Base-by-base conservation (phyloP, 2,113 vertebrate species). In the Lota lota region DNA sequence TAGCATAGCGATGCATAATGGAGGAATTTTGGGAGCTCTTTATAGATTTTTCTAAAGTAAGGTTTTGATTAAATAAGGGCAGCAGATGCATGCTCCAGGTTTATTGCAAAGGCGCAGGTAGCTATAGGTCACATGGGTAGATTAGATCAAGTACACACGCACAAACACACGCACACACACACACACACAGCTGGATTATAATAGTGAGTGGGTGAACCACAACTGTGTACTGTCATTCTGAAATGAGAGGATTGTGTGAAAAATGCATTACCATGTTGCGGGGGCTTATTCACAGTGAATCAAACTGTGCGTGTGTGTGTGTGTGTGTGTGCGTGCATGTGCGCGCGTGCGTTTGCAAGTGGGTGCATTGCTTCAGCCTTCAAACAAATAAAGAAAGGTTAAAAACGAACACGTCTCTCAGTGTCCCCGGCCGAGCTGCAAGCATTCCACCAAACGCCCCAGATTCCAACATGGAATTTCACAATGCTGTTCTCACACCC, bases 391-490 rank as follows among this genome's bases (percentile, higher is more conserved):
- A 84, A 77, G 40, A 79, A 84, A 87, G 79, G 83, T 83, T 79
- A 83, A 79, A 57, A 72, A 83, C 4, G 73, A 89, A 91, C 89
- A 89, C 82, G 87, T 85, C 82, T 77, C 85, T 81, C 83, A 77
- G 78, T 88, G 85, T 88, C 76, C 82, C 62, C 68, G 67, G 24
- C 87, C 84, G 88, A 90, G 81, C 87, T 85, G 85, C 83, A 84
- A 74, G 74, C 85, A 86, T 90, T 89, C 89, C 72, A 87, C 77
- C 80, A 64, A 80, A 84, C 76, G 80, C 92, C 91, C 90, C 69
- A 47, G 82, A 88, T 92, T 93, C 91, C 92, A 85, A 70, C 75
- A 75, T 4, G 62, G 80, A 83, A 90, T 92, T 92, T 89, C 90
- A 88, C 93, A 93, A 92, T 85, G 81, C 76, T 67, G 79, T 79